Conservation (phyloP, 2,888 invertebrate species). For the Noctua janthe region DNA sequence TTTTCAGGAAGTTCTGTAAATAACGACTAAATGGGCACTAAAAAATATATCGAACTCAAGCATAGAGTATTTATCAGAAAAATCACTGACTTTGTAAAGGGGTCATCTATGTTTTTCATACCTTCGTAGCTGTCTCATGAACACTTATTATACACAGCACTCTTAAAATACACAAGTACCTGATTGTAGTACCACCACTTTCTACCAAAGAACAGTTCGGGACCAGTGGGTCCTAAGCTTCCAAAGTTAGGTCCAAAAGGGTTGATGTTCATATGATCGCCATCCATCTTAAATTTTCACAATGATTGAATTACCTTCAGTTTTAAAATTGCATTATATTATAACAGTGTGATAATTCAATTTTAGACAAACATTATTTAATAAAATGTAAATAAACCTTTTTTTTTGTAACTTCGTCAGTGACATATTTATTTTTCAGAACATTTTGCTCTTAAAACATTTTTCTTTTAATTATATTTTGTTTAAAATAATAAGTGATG, state of each 20-base stretch:
- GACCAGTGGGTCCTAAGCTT: constrained; percentile 74
- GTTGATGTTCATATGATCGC: constrained; percentile 85
- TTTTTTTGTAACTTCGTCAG: background rate
- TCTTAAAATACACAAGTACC: constrained; percentile 67
- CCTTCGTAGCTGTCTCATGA: background rate
- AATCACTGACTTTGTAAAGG: background rate
- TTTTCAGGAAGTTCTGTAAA: background rate
- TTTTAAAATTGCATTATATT: too few species aligned
- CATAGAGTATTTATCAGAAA: background rate
- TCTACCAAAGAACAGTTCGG: constrained; percentile 80
- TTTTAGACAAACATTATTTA: background rate
- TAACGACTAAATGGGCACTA: background rate
- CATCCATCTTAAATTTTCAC: constrained; percentile 77
- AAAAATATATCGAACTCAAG: background rate
- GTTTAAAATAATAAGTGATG: background rate
- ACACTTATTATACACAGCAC: background rate
- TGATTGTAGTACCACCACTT: constrained; percentile 89
- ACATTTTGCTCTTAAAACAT: background rate
- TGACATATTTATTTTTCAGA: background rate
- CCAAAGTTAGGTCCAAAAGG: constrained; percentile 78
- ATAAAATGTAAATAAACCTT: background rate
- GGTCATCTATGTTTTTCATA: too few species aligned
- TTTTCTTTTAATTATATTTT: background rate
- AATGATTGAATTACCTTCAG: background rate
- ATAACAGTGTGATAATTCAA: background rate